phyloP scores from a whole-genome alignment of 2,113 vertebrate genomes.

The Oxyruncus cristatus region DNA sequence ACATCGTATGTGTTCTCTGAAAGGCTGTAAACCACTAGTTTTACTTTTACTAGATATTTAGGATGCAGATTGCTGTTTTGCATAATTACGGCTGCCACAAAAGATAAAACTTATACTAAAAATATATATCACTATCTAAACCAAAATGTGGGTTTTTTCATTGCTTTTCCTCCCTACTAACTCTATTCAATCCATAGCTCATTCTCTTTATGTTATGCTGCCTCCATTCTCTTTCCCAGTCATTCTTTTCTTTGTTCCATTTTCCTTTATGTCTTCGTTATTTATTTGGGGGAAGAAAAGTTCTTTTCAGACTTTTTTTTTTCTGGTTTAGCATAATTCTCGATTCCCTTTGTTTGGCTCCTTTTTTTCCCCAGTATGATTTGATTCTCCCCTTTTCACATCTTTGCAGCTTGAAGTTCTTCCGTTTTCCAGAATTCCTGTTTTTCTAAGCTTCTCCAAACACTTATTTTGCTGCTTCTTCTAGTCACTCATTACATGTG shows the following conservation, averaged over 20 bases:
- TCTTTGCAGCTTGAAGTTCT: background rate
- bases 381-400: background rate
- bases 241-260: background rate
- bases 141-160: background rate
- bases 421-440: background rate
- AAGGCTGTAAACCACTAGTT: background rate
- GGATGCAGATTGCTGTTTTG: conserved; percentile 39
- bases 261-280: background rate
- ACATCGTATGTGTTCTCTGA: background rate
- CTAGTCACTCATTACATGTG: background rate
- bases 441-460: background rate
- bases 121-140: background rate
- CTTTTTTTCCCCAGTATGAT: accelerated
- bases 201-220: background rate
- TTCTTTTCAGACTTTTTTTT: background rate
- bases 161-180: background rate
- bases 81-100: conserved; percentile 34
- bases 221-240: background rate
- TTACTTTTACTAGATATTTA: conserved; percentile 30
- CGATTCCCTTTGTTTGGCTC: background rate
- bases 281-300: background rate
- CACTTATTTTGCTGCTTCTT: background rate
- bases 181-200: background rate
- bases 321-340: background rate
- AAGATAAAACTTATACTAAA: conserved; percentile 16